These are phyloP conservation scores for Agriopis leucophaearia DNA, from an alignment of 2,888 invertebrate species.

Conservation along the genomic window DNA sequence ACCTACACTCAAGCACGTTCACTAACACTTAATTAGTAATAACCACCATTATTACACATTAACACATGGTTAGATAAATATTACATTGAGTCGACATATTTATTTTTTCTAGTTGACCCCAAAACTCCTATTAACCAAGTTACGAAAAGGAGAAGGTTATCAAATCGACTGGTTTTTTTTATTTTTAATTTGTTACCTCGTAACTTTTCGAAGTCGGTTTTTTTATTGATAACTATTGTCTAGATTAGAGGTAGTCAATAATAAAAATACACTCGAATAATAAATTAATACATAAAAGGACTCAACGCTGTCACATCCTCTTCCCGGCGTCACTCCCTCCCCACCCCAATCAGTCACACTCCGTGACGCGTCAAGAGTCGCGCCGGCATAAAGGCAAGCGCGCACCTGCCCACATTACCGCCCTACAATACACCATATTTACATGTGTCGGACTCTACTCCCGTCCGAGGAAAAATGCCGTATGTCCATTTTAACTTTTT, in stretches of 20 bases:
- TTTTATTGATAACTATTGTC: too few relatives aligned
- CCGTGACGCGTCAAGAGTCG: constrained; percentile 62
- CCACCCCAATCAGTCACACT: constrained; percentile 48
- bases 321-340: constrained; percentile 57
- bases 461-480: not conserved
- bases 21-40: too few relatives aligned
- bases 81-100: too few relatives aligned
- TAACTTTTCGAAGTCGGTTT: too few relatives aligned
- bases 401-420: constrained; percentile 69
- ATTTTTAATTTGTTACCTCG: too few relatives aligned
- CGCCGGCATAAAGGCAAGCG: constrained; percentile 57
- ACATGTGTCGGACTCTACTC: constrained; percentile 23
- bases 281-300: not conserved
- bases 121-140: too few relatives aligned
- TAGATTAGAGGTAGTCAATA: not conserved
- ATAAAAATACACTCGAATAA: not conserved
- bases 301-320: constrained; percentile 11
- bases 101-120: too few relatives aligned
- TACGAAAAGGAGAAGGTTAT: too few relatives aligned
- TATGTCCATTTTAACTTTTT: not conserved
- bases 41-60: too few relatives aligned
- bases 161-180: too few relatives aligned
- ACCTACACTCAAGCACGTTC: too few relatives aligned
- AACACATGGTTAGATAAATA: too few relatives aligned
- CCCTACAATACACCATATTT: constrained; percentile 38